These are phyloP conservation scores for Metopia argyrocephala DNA, from an alignment of 2,888 invertebrate genomes.

Conservation along the genomic window DNA sequence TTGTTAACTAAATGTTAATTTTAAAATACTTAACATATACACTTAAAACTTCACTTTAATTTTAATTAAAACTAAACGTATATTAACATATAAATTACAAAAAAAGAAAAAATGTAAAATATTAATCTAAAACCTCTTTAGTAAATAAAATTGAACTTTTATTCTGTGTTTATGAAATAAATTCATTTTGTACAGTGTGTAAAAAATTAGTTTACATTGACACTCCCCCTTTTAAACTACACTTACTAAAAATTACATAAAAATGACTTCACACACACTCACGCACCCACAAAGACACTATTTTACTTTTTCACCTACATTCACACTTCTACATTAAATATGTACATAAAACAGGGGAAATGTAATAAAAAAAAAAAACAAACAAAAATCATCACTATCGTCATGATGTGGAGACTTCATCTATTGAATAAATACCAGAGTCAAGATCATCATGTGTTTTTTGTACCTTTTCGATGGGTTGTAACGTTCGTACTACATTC, in stretches of 20 bases:
- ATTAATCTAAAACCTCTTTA: constrained; percentile 18
- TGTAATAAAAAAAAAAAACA: constrained; percentile 20
- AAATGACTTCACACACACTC: background rate
- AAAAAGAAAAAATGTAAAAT: constrained; percentile 19
- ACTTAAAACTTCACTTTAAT: background rate
- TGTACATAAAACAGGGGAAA: background rate
- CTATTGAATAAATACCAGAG: constrained; percentile 66
- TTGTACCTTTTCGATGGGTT: constrained; percentile 64
- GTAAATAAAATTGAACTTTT: constrained; percentile 21
- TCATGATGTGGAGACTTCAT: constrained; percentile 58
- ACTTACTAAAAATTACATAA: background rate
- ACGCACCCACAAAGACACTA: background rate
- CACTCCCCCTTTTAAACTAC: constrained; percentile 18
- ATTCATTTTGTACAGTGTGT: constrained; percentile 55
- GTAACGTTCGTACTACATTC: constrained; percentile 63
- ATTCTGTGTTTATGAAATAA: constrained; percentile 33
- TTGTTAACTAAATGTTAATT: too few relatives aligned
- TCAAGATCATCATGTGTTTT: constrained; percentile 64
- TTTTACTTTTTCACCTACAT: too few relatives aligned
- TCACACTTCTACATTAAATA: constrained; percentile 17
- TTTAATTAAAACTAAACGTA: background rate
- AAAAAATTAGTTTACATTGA: too few relatives aligned
- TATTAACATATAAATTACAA: background rate
- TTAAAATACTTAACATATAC: too few relatives aligned
- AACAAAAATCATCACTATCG: constrained; percentile 29